phyloP scores from a whole-genome alignment of 2,888 invertebrate genomes.

The Sussaba pulchella region DNA sequence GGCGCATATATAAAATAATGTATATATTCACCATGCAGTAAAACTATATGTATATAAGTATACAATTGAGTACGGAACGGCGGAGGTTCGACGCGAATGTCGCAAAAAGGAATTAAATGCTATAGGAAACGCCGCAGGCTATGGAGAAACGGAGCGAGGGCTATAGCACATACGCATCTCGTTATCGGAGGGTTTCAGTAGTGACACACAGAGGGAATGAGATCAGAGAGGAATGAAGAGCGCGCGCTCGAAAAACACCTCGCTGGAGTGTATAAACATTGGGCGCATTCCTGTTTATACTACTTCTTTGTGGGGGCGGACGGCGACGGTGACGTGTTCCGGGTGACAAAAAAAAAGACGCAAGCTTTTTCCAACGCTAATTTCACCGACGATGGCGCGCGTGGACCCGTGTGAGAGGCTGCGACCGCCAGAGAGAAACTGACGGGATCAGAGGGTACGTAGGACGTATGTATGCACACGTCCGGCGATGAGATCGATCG shows the following conservation, averaged over 20 bases:
- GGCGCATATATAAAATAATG: slow-evolving; percentile 43
- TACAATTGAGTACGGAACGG: slow-evolving; percentile 9
- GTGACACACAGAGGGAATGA: slow-evolving; percentile 8
- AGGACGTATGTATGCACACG: no score
- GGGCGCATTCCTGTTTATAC: neutral
- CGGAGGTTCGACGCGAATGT: slow-evolving; percentile 41
- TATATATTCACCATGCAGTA: slow-evolving; percentile 24
- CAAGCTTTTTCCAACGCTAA: neutral
- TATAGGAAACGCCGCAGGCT: slow-evolving; percentile 27
- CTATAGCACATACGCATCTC: slow-evolving; percentile 32
- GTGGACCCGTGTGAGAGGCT: neutral
- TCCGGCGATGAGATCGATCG: no score
- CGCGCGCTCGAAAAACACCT: slow-evolving; percentile 3
- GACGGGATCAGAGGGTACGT: neutral
- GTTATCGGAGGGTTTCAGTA: slow-evolving; percentile 38
- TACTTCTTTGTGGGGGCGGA: neutral
- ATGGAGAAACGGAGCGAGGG: neutral
- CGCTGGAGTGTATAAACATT: slow-evolving; percentile 13
- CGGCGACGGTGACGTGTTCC: neutral
- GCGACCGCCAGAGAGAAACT: neutral
- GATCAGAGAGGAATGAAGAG: slow-evolving; percentile 21
- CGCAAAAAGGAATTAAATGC: slow-evolving; percentile 61
- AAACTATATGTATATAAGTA: slow-evolving; percentile 12
- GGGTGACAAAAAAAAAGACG: neutral
- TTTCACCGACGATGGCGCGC: neutral